A percentile compares a stretch with the other conserved stretches of the same genome.
phyloP scores from a whole-genome alignment of 1,140 invertebrate species.

The Centruroides vittatus region DNA sequence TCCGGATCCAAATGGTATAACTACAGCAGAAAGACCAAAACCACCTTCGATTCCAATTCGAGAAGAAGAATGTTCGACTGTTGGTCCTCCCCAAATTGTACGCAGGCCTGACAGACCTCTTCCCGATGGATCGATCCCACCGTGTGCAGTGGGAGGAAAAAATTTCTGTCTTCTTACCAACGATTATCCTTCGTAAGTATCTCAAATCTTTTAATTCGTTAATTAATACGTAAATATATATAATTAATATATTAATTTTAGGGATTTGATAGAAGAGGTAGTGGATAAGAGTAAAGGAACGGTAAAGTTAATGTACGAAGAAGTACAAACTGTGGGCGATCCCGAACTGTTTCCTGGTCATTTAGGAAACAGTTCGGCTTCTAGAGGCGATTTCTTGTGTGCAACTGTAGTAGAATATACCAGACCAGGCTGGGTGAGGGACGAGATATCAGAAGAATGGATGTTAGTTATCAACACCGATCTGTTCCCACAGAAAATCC shows the following conservation, averaged over 20 bases:
- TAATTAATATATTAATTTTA: not conserved
- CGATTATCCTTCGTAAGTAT: slow-evolving; percentile 18
- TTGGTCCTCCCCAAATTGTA: slow-evolving; percentile 3
- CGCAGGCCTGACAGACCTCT: slow-evolving; percentile 12
- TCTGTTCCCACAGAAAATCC: slow-evolving; percentile 27
- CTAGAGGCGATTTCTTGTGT: slow-evolving; percentile 29
- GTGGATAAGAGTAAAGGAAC: slow-evolving; percentile 11
- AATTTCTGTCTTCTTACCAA: slow-evolving; percentile 17
- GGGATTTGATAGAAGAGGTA: slow-evolving; percentile 11
- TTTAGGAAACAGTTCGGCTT: slow-evolving; percentile 3
- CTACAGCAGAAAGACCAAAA: not conserved
- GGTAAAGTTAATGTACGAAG: slow-evolving; percentile 15
- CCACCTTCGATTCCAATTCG: too few relatives aligned
- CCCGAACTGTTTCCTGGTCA: slow-evolving; percentile 13
- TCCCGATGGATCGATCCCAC: slow-evolving; percentile 11
- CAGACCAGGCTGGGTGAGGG: slow-evolving; percentile 31
- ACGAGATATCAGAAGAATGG: slow-evolving; percentile 28
- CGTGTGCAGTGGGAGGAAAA: slow-evolving; percentile 11
- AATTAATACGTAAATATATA: too few relatives aligned
- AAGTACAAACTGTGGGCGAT: slow-evolving; percentile 16
- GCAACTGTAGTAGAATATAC: slow-evolving; percentile 28
- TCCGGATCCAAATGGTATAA: not conserved
- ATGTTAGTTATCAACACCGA: slow-evolving; percentile 29
- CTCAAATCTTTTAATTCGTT: not conserved
- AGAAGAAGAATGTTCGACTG: too few relatives aligned